Evolutionary conservation across 53 echinoderm and acorn worm genomes (phyloP).

Genomic region (Hippasteria phrygiana): DNA sequence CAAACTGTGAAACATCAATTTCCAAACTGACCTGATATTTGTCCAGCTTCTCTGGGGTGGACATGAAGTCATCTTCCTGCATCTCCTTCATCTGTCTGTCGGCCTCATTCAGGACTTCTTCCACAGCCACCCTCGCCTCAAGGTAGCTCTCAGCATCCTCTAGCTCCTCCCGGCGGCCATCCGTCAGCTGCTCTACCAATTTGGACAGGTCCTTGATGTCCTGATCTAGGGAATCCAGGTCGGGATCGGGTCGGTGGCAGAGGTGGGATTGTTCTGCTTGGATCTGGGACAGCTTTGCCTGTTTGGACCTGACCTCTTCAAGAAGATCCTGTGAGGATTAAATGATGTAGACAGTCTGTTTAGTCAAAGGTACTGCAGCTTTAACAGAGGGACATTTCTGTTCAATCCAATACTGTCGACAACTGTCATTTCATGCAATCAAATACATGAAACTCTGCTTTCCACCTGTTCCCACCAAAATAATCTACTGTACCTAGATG

Average conservation of each 20-base stretch:
- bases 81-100: constrained; percentile 50
- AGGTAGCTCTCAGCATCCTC: constrained; percentile 61
- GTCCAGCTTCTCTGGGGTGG: constrained; percentile 70
- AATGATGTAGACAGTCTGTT: too few relatives aligned
- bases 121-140: constrained; percentile 46
- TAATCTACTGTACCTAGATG: too few relatives aligned
- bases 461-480: too few relatives aligned
- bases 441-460: too few relatives aligned
- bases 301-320: constrained; percentile 72
- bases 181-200: constrained; percentile 46
- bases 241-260: constrained; percentile 65
- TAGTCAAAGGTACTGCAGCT: too few relatives aligned
- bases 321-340: constrained; percentile 51
- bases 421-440: too few relatives aligned
- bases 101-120: constrained; percentile 43
- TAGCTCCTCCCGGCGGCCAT: constrained; percentile 50
- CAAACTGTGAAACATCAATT: too few relatives aligned
- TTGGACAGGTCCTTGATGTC: constrained; percentile 55
- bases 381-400: too few relatives aligned
- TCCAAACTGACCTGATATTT: constrained; percentile 65
- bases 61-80: constrained; percentile 67
- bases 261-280: constrained; percentile 62
- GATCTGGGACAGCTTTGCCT: constrained; percentile 62
- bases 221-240: constrained; percentile 61
- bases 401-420: too few relatives aligned